Evolutionary conservation across 2,113 vertebrate genomes (phyloP).

Genomic region (Dicaeum eximium): DNA sequence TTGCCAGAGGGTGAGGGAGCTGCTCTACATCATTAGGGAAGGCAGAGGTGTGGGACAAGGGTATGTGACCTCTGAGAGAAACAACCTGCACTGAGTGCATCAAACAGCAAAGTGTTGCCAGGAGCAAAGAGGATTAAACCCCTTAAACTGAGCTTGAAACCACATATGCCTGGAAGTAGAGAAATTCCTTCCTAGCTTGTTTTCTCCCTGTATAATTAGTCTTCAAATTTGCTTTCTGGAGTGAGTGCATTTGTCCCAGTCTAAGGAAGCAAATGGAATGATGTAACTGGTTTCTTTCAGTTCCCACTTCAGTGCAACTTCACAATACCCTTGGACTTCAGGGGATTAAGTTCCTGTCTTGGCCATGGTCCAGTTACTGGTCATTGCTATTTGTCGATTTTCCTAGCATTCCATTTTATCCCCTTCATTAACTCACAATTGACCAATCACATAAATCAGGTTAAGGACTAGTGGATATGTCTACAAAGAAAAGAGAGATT

Average conservation of each 20-base stretch:
- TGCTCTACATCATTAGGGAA: background rate
- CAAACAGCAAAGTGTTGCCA: constrained; percentile 14
- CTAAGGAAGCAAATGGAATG: constrained; percentile 44
- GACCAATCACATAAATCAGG: constrained; percentile 62
- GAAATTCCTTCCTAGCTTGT: constrained; percentile 27
- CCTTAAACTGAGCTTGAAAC: constrained; percentile 1
- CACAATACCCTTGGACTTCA: constrained; percentile 62
- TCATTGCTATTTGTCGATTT: constrained; percentile 54
- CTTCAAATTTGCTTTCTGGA: constrained; percentile 16
- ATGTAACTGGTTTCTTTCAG: constrained; percentile 64
- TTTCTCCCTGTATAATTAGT: constrained; percentile 29
- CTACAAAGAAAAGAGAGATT: constrained; percentile 26
- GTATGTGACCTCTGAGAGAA: background rate
- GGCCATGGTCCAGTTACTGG: constrained; percentile 45
- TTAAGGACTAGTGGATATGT: constrained; percentile 48
- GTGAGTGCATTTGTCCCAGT: constrained; percentile 27
- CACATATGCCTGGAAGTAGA: background rate
- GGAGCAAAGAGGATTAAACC: constrained; percentile 5
- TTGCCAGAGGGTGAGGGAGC: background rate
- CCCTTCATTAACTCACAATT: constrained; percentile 67
- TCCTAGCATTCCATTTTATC: constrained; percentile 65
- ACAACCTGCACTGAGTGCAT: background rate
- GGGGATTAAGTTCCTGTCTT: constrained; percentile 65
- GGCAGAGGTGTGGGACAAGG: background rate
- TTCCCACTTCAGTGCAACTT: constrained; percentile 58